These are phyloP conservation scores for Gymnocephalus cernua DNA, from an alignment of 2,113 vertebrate species.

Conservation along the genomic window DNA sequence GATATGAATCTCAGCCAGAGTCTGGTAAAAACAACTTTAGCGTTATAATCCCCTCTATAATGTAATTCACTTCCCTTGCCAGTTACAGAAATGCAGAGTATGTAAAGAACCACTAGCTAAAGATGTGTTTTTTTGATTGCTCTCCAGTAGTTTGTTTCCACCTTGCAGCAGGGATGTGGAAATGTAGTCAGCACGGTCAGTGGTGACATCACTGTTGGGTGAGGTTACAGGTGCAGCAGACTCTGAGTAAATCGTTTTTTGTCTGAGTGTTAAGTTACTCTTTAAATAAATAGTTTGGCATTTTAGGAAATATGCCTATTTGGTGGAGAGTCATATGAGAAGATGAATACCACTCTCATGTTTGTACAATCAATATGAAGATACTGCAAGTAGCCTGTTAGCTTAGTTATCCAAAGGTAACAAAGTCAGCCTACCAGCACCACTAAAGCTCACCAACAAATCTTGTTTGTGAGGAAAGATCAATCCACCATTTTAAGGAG, in stretches of 20 bases:
- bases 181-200: too few relatives aligned
- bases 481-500: too few relatives aligned
- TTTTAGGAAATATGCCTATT: not conserved
- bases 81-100: not conserved
- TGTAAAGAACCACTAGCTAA: not conserved
- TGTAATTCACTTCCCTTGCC: not conserved
- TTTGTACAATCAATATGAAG: too few relatives aligned
- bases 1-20: constrained; percentile 83
- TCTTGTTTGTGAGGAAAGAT: too few relatives aligned
- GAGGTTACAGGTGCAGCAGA: not conserved
- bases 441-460: too few relatives aligned
- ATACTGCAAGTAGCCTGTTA: not conserved
- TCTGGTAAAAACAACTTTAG: constrained; percentile 78
- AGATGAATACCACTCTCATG: not conserved
- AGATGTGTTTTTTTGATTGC: not conserved
- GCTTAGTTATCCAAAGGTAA: not conserved
- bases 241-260: not conserved
- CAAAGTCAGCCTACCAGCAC: not conserved
- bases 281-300: not conserved
- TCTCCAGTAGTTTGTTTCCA: too few relatives aligned
- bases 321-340: too few relatives aligned
- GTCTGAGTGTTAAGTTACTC: not conserved
- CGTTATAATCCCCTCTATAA: not conserved
- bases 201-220: too few relatives aligned
- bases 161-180: too few relatives aligned